Conservation (phyloP, 2,797 vertebrate species). For the Varecia variegata region DNA sequence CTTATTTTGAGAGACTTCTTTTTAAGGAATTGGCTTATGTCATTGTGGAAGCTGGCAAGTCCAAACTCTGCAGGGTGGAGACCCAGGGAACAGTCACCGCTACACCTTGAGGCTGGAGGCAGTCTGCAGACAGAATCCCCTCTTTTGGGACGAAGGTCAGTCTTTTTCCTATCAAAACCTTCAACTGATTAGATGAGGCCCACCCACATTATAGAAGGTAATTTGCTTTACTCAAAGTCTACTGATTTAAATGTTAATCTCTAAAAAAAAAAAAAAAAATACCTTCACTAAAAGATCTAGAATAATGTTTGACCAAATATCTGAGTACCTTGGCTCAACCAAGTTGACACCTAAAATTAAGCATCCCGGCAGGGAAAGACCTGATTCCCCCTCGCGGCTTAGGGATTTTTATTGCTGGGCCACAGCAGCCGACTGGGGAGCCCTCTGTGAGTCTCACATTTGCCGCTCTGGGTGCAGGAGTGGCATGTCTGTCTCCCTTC, state of each 20-base stretch:
- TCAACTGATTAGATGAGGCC: neutral
- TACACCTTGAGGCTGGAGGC: neutral
- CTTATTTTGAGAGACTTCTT: neutral
- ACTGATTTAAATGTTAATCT: neutral
- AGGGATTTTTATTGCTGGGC: neutral
- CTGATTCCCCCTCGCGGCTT: neutral
- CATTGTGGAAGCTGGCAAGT: neutral
- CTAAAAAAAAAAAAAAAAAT: neutral
- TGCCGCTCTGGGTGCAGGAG: neutral
- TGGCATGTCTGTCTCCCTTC: fast-evolving
- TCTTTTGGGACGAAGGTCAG: neutral
- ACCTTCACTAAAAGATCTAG: neutral
- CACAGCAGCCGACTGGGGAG: neutral
- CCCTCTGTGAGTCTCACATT: neutral
- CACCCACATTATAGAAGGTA: neutral
- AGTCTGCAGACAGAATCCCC: neutral
- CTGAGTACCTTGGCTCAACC: neutral
- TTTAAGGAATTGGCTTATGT: neutral
- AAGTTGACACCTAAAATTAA: neutral
- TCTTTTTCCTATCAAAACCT: neutral
- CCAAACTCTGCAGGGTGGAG: neutral
- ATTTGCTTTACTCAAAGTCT: neutral
- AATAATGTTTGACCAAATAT: neutral
- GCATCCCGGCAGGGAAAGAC: neutral
- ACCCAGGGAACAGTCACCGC: neutral